Evolutionary conservation across 1,140 invertebrate species (phyloP).

Genomic region (Neotoxoptera formosana): DNA sequence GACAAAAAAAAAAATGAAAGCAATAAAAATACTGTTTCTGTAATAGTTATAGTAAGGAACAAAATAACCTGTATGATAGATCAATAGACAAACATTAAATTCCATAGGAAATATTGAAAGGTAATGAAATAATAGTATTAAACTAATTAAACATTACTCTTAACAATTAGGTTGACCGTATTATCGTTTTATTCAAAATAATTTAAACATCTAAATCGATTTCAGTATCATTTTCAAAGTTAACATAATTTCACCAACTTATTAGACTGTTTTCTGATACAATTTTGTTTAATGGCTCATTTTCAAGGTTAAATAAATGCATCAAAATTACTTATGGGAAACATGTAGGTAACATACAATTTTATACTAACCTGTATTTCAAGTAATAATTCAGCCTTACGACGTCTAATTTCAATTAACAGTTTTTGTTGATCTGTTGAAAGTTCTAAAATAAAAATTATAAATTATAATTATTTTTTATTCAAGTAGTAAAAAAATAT

Average conservation of each 20-base stretch:
- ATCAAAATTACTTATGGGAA: background rate
- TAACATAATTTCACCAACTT: background rate
- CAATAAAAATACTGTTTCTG: background rate
- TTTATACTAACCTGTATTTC: conserved; percentile 87
- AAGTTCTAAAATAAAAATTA: conserved; percentile 76
- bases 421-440: conserved; percentile 90
- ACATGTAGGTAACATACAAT: background rate
- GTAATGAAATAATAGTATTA: background rate
- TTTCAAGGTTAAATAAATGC: background rate
- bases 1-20: background rate
- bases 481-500: background rate
- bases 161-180: background rate
- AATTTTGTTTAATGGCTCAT: background rate
- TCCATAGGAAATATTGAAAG: background rate
- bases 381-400: conserved; percentile 87
- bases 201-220: background rate
- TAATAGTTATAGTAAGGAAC: background rate
- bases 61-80: background rate
- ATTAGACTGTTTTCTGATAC: background rate
- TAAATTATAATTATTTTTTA: conserved; percentile 8
- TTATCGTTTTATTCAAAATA: background rate
- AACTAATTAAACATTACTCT: background rate
- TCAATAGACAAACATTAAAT: background rate
- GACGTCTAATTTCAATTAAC: conserved; percentile 84
- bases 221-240: background rate